A percentile compares a stretch with the other conserved stretches of the same genome.
These are phyloP conservation scores for Gonioctena quinquepunctata DNA, from an alignment of 1,140 invertebrate species.

Conservation along the genomic window DNA sequence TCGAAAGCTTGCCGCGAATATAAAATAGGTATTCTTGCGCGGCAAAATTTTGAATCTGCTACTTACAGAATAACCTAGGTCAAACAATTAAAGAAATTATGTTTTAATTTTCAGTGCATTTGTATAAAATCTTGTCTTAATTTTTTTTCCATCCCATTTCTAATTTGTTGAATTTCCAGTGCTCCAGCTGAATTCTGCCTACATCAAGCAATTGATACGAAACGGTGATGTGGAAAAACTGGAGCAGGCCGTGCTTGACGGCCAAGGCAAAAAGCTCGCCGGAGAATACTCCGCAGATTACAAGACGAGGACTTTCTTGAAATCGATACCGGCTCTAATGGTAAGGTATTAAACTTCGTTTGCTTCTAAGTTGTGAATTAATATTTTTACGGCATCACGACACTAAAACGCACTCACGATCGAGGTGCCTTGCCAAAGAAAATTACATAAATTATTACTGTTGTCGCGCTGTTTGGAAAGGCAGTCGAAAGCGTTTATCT, in stretches of 20 bases:
- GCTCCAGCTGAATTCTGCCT: constrained; percentile 60
- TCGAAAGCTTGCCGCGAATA: too few species aligned
- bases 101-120: too few species aligned
- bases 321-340: constrained; percentile 70
- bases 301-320: constrained; percentile 68
- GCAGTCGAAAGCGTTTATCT: too few species aligned
- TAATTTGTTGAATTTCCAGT: too few species aligned
- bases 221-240: constrained; percentile 75
- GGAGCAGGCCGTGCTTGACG: constrained; percentile 76
- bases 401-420: neutral
- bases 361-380: neutral
- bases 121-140: too few species aligned
- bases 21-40: too few species aligned
- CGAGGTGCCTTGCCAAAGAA: neutral
- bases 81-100: too few species aligned
- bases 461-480: too few species aligned
- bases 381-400: neutral
- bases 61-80: too few species aligned
- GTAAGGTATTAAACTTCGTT: constrained; percentile 53
- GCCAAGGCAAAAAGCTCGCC: constrained; percentile 73
- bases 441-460: too few species aligned
- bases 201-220: constrained; percentile 70
- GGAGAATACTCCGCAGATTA: constrained; percentile 69
- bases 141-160: too few species aligned
- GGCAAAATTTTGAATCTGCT: too few species aligned